A percentile compares a stretch with the other conserved stretches of the same genome.
Evolutionary conservation across 2,888 invertebrate genomes (phyloP).

Genomic region (Campoplex nolae): DNA sequence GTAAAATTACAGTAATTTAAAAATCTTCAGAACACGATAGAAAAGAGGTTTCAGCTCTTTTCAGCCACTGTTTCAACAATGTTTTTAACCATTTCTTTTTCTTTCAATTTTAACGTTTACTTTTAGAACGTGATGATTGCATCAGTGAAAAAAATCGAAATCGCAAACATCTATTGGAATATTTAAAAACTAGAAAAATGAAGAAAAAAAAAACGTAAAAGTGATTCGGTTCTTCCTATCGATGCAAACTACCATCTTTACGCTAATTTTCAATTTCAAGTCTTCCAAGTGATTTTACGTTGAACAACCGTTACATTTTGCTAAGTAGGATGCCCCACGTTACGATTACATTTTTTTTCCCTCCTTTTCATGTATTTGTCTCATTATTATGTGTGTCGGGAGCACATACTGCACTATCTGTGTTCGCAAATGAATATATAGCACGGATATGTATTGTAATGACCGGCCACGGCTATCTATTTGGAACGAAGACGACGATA

Average conservation of each 20-base stretch:
- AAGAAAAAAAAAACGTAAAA: not conserved
- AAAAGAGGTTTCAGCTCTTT: not conserved
- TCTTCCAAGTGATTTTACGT: not conserved
- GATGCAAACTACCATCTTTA: not conserved
- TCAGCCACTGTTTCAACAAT: no score
- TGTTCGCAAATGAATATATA: slow-evolving; percentile 2
- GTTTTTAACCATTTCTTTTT: not conserved
- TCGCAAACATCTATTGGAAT: not conserved
- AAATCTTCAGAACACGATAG: not conserved
- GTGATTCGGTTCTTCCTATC: not conserved
- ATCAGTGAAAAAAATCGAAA: not conserved
- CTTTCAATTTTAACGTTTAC: not conserved
- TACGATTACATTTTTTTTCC: slow-evolving; percentile 15
- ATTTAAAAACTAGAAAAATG: not conserved
- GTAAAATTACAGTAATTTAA: not conserved
- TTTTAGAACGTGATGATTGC: not conserved
- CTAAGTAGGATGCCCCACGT: slow-evolving; percentile 5
- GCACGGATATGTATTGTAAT: slow-evolving; percentile 19
- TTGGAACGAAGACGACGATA: slow-evolving; percentile 64
- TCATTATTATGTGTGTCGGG: slow-evolving; percentile 46
- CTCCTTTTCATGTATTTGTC: slow-evolving; percentile 13
- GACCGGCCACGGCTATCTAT: slow-evolving; percentile 60
- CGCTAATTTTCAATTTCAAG: not conserved
- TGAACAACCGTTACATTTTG: not conserved
- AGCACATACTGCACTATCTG: not conserved